Conservation (phyloP, 2,888 invertebrate species). For the Meta bourneti region DNA sequence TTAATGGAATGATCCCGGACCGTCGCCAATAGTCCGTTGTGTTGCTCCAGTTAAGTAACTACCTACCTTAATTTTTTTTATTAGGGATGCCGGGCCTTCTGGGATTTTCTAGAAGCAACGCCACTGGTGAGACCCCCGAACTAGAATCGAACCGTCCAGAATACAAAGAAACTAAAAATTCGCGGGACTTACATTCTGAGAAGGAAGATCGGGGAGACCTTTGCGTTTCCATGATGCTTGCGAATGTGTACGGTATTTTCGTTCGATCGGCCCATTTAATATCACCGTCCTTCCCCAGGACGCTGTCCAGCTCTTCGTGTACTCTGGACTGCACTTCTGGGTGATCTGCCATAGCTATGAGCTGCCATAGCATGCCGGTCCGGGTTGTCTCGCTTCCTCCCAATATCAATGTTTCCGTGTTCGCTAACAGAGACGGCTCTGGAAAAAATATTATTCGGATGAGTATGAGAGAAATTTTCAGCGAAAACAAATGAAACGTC, state of each 20-base stretch:
- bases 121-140: no score
- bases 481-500: no score
- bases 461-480: no score
- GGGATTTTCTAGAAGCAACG: no score
- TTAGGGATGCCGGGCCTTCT: no score
- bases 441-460: background rate
- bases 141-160: no score
- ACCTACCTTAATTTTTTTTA: no score
- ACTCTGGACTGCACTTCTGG: conserved; percentile 41
- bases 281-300: background rate
- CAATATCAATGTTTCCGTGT: background rate
- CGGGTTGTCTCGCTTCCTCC: conserved; percentile 28
- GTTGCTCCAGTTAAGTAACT: no score
- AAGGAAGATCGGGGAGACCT: background rate
- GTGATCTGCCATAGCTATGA: conserved; percentile 17
- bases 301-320: conserved; percentile 22
- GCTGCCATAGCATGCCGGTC: background rate
- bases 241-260: conserved; percentile 32
- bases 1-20: no score
- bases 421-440: background rate
- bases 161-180: no score
- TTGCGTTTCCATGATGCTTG: conserved; percentile 16
- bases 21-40: no score
- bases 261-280: conserved; percentile 7
- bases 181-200: conserved; percentile 11